Evolutionary conservation across 2,888 invertebrate species (phyloP).

Genomic region (Harmothoe impar): DNA sequence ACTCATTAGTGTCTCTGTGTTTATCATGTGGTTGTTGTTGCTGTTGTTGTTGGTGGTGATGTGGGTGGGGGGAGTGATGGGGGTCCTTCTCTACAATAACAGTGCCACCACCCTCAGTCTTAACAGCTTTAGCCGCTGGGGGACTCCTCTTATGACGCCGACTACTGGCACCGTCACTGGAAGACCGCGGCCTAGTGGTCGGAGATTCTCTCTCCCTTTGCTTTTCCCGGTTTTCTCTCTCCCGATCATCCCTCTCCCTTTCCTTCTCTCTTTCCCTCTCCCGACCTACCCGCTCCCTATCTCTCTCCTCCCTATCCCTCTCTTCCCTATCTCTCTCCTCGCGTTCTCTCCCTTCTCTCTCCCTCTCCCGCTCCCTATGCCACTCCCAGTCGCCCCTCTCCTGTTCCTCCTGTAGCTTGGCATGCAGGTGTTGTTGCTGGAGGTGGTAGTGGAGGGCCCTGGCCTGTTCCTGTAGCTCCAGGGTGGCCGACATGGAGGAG

Average conservation of each 20-base stretch:
- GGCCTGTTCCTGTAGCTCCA: constrained; percentile 58
- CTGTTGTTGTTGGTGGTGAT: not conserved
- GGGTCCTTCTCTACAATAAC: not conserved
- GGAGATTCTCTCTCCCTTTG: constrained; percentile 21
- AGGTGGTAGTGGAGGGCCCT: constrained; percentile 36
- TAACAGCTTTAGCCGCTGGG: not conserved
- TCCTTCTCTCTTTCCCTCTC: not conserved
- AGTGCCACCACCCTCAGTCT: not conserved
- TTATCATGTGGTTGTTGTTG: not conserved
- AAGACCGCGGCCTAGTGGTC: not conserved
- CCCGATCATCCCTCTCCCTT: constrained; percentile 14
- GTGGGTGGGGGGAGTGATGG: not conserved
- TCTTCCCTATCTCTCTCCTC: constrained; percentile 36
- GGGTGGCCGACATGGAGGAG: constrained; percentile 45
- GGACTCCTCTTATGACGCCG: not conserved
- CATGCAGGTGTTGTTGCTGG: constrained; percentile 25
- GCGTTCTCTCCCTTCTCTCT: not conserved
- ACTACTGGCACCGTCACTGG: not conserved
- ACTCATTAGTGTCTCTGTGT: not conserved
- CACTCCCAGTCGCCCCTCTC: constrained; percentile 30
- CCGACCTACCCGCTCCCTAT: not conserved
- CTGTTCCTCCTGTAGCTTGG: constrained; percentile 39
- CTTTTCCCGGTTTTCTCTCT: not conserved
- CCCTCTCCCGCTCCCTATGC: not conserved
- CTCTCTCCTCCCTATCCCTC: constrained; percentile 1